Percentiles rank a stretch among this genome's conserved stretches.
Evolutionary conservation across 2,888 invertebrate species (phyloP).

Genomic region (Laspeyria flexula): DNA sequence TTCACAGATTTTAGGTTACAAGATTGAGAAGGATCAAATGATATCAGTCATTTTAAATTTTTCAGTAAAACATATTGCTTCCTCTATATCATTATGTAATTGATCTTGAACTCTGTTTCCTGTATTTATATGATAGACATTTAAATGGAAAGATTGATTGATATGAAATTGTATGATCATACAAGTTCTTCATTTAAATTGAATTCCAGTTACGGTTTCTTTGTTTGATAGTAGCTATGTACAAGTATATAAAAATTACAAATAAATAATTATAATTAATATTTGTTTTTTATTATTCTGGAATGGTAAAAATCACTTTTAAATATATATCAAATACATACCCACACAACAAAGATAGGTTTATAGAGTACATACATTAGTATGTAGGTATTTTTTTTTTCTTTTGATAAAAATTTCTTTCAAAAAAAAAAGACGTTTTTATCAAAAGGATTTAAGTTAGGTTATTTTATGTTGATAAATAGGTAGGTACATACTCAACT

Average conservation of each 20-base stretch:
- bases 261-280: no score
- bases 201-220: not conserved
- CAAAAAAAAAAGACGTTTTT: no score
- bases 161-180: not conserved
- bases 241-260: not conserved
- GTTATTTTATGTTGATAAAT: no score
- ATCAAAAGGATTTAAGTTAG: no score
- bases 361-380: no score
- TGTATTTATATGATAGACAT: constrained; percentile 5
- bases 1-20: not conserved
- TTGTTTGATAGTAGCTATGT: not conserved
- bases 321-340: no score
- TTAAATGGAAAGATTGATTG: constrained; percentile 4
- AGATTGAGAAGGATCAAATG: not conserved
- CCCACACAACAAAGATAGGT: no score
- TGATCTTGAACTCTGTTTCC: constrained; percentile 11
- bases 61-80: constrained; percentile 1
- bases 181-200: not conserved
- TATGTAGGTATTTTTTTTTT: no score
- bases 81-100: constrained; percentile 1
- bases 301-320: no score
- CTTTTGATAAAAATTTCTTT: no score
- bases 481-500: no score
- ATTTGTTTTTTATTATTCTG: no score
- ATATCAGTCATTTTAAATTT: not conserved